Evolutionary conservation across 92 coral and sea anemone species (phyloP), one percentile per base, ranked within the genome.

Genomic region (Porites evermanni): DNA sequence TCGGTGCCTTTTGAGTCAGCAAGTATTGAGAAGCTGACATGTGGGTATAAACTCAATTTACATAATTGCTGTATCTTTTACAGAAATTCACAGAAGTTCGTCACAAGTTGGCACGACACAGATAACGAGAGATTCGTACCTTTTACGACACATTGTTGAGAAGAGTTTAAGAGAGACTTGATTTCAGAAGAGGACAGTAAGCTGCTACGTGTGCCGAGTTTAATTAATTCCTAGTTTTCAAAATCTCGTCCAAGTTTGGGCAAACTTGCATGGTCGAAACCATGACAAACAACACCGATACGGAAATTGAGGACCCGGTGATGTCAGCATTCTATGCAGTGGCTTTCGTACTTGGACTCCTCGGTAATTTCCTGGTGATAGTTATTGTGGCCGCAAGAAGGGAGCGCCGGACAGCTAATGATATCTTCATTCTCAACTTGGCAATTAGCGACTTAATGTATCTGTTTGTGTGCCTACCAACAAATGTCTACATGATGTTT

Each of bases 391-490:
- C 93, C 8, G 95, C 96, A 58, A 84, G 99, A 51, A 88, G 94
- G 67, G 90, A 93, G 53, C 88, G 94, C 59, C 92, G 98, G 72
- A 95, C 99, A 0, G 98, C 96, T 21, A 97, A 96, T 69, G 96
- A 95, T 70, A 84, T 95, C 56, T 97, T 97, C 75, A 97, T 97
- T 47, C 88, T 97, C 72, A 97, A 97, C 73, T 83, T 97, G 78
- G 99, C 99, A 67, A 76, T 95, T 23, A 87, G 94, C 52, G 99
- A 97, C 80, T 88, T 97, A 11, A 71, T 91, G 68, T 97, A 97
- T 71, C 88, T 96, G 89, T 90, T 95, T 75, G 85, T 94, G 69
- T 91, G 98, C 72, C 95, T 96, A 26, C 93, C 98, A 56, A 96
- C 98, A 66, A 93, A 93, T 56, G 81, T 91, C 52, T 88, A 87